Base-by-base conservation (phyloP, 2,888 invertebrate genomes). In the Taenaris catops region DNA sequence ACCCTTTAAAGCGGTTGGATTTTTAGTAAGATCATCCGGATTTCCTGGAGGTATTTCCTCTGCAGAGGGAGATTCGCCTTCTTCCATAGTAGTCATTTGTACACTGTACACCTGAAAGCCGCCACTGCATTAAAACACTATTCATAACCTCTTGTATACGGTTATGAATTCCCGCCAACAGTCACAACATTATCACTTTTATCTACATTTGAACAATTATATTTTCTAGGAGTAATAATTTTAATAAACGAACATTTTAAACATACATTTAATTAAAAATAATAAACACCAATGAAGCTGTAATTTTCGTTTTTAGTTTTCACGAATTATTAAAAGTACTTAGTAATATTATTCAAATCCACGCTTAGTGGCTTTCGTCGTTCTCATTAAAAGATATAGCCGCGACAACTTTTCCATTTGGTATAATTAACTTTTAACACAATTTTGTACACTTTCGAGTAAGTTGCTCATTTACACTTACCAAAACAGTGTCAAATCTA, bases 1-100 rank as follows among this genome's bases (percentile, higher is more conserved):
- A 91, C 91, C 89, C 89, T 89, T 90, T 25, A 91, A 81, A 26
- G 90, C 83, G 48, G 79, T 76, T 25, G 91, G 89, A 60, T 91
- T 89, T 65, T 91, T 91, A 11, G 90, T 83, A 27, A 91, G 79
- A 55, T 90, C 90, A 10, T 90, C 89, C 25, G 91, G 91, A 59
- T 91, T 81, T 41, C 83, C 86, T 29, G 65, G 53, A 14, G 74
- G 67, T 8, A 80, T 61, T 34, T 83, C 83, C 38, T 75, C 79
- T 14, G 53, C 35, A 5, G 68, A 34, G 28, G 67, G 51, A 21
- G 68, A 49, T 29, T 80, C 81, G 23, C 73, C 66, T 59, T 80
- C 86, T 47, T 81, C 86, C 34, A 73, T 51, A 19, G 81, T 67
- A 45, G 73, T 72, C 86, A 86, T 86, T 46, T 25, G 63, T 17